phyloP scores from a whole-genome alignment of 2,888 invertebrate species.

The Pandemis heparana region DNA sequence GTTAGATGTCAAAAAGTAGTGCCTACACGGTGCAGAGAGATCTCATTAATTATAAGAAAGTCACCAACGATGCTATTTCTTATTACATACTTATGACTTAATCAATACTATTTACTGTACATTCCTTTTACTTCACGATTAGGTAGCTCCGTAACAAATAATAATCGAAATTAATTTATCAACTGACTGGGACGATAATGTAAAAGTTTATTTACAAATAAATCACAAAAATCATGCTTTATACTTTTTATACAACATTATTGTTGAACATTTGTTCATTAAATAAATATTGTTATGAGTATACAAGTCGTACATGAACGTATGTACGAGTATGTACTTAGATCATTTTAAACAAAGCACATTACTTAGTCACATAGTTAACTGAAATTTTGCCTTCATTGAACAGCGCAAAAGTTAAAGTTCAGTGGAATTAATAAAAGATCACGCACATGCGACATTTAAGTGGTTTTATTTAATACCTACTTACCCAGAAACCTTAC shows the following conservation, averaged over 20 bases:
- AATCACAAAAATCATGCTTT: constrained; percentile 64
- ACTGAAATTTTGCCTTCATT: constrained; percentile 73
- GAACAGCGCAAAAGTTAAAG: constrained; percentile 77
- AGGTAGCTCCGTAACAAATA: constrained; percentile 46
- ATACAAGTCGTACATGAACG: constrained; percentile 62
- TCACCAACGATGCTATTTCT: constrained; percentile 36
- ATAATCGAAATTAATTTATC: constrained; percentile 54
- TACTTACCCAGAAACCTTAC: neutral
- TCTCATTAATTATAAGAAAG: constrained; percentile 33
- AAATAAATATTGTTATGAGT: constrained; percentile 59
- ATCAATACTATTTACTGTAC: constrained; percentile 24
- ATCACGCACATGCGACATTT: constrained; percentile 81
- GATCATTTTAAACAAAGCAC: constrained; percentile 76
- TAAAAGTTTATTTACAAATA: constrained; percentile 54
- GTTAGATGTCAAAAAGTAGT: constrained; percentile 24
- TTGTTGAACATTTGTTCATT: constrained; percentile 68
- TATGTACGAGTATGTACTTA: constrained; percentile 58
- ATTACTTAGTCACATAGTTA: constrained; percentile 75
- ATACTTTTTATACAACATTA: constrained; percentile 75
- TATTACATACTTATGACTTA: constrained; percentile 25
- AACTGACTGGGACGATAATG: constrained; percentile 58
- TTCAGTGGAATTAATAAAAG: constrained; percentile 79
- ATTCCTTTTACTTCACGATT: constrained; percentile 15
- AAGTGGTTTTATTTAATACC: constrained; percentile 65
- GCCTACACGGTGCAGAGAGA: constrained; percentile 19